Evolutionary conservation across 2,113 vertebrate genomes (phyloP).

Genomic region (Madoqua kirkii): DNA sequence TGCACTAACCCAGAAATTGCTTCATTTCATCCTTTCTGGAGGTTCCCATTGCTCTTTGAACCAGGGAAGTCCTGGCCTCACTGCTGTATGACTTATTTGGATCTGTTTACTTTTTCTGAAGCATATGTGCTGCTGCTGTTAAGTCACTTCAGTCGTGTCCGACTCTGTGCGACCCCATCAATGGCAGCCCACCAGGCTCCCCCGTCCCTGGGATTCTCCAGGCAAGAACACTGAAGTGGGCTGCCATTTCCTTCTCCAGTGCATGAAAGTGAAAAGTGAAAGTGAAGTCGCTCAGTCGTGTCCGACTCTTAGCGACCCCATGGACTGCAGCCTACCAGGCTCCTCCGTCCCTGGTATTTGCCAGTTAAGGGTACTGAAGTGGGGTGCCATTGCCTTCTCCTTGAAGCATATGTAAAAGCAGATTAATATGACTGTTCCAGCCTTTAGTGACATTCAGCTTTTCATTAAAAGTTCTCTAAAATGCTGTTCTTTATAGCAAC

Average conservation of each 20-base stretch:
- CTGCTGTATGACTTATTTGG: background rate
- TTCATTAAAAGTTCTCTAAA: background rate
- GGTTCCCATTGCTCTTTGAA: background rate
- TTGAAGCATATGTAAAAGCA: background rate
- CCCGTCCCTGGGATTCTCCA: background rate
- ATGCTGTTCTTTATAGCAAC: background rate
- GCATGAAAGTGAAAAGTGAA: too few relatives aligned
- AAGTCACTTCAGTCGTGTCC: background rate
- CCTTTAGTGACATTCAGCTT: background rate
- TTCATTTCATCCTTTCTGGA: background rate
- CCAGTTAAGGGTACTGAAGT: background rate
- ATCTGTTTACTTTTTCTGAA: background rate
- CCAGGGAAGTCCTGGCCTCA: background rate
- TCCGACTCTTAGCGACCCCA: background rate
- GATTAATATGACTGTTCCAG: background rate
- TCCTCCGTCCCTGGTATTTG: background rate
- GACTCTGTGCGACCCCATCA: background rate
- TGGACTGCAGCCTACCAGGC: background rate
- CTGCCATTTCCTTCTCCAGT: background rate
- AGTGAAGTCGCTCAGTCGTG: rapidly evolving
- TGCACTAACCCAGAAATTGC: background rate
- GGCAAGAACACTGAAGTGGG: background rate
- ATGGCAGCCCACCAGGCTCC: background rate
- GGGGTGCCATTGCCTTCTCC: background rate
- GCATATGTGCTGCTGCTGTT: background rate